Percentiles rank a stretch among this genome's conserved stretches.
Conservation (phyloP, 2,797 vertebrate genomes). For the Acipenser oxyrinchus region DNA sequence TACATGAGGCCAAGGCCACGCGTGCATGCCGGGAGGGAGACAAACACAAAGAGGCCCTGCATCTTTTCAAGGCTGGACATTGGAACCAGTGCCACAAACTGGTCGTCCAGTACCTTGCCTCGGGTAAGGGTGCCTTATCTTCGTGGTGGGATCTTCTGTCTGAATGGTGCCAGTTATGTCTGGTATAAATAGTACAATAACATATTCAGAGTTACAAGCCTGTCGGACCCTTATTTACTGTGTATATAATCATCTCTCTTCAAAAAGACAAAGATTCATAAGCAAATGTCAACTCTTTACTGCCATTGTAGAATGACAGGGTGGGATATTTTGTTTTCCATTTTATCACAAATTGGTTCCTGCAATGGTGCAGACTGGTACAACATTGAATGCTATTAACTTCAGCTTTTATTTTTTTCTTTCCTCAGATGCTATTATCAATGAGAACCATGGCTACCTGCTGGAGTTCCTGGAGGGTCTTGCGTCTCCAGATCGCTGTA, state of each 20-base stretch:
- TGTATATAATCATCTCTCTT: too few relatives aligned
- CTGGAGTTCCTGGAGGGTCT: constrained; percentile 84
- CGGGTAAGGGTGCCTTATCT: constrained; percentile 52
- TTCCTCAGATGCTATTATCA: constrained; percentile 81
- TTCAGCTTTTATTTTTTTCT: not conserved
- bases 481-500: constrained; percentile 64
- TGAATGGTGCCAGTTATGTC: not conserved
- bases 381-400: not conserved
- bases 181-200: not conserved
- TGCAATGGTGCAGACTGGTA: not conserved
- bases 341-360: not conserved
- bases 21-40: constrained; percentile 63
- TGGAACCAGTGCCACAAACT: constrained; percentile 89
- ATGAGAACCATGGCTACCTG: constrained; percentile 85
- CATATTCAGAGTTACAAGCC: too few relatives aligned
- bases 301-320: not conserved
- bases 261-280: too few relatives aligned
- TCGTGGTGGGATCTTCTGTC: not conserved
- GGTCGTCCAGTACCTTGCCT: constrained; percentile 76
- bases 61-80: constrained; percentile 73
- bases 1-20: constrained; percentile 82
- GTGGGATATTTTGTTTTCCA: too few relatives aligned
- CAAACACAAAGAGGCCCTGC: constrained; percentile 72
- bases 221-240: too few relatives aligned
- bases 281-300: not conserved